Evolutionary conservation across 2,888 invertebrate genomes (phyloP), one percentile per base, ranked within the genome.

Genomic region (Drosophila paracracens): DNA sequence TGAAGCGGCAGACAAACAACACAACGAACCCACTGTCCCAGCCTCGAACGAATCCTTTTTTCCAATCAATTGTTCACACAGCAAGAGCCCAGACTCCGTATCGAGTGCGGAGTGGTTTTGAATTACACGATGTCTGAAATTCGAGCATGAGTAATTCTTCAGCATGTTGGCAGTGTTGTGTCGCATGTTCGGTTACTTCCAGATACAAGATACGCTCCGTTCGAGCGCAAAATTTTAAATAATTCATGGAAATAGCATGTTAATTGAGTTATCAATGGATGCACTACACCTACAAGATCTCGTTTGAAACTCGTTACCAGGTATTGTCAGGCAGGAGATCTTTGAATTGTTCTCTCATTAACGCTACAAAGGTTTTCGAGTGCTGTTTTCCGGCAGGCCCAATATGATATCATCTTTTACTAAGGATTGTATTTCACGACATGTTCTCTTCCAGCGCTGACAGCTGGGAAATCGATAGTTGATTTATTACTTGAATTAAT

Each of bases 171-270:
- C 25, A 16, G 46, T 46, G 25, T 8, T 46, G 35, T 57, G 48
- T 71, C 61, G 70, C 51, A 29, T 58, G 36, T 61, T 25, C 40
- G 36, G 40, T 21, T 57, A 54, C 25, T 38, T 38, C 63, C 54
- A 75, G 79, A 72, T 73, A 68, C 84, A 33, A 80, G 76, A 81
- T 76, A 71, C 48, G 53, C 62, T 73, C 59, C 70, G 64, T 64
- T 84, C 76, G 65, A 71, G 78, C 83, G 79, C 78, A 76, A 87
- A 88, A 89, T 85, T 76, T 79, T 68, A 74, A 74, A 83, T 74
- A 83, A 89, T 86, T 89, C 89, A 70, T 74, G 74, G 87, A 87
- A 87, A 86, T 76, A 85, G 83, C 76, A 79, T 85, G 81, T 88
- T 87, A 87, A 87, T 87, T 89, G 88, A 81, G 79, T 82, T 89